Evolutionary conservation across 2,113 vertebrate genomes (phyloP).

Genomic region (Carlito syrichta): DNA sequence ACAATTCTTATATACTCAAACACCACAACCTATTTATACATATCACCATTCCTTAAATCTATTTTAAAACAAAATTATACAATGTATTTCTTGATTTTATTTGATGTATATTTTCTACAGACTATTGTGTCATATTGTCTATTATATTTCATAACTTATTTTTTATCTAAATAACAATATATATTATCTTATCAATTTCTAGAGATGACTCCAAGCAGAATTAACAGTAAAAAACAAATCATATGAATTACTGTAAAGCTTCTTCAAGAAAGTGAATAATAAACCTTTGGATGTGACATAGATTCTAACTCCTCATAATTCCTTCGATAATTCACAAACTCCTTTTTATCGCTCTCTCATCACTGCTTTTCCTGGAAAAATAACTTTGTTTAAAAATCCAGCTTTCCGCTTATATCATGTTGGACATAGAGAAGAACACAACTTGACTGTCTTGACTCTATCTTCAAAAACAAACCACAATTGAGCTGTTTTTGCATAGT

Average conservation of each 20-base stretch:
- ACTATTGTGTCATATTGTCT: background rate
- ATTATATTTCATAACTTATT: background rate
- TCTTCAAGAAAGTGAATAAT: background rate
- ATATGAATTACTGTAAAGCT: background rate
- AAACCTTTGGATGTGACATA: background rate
- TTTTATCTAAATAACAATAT: background rate
- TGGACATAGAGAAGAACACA: background rate
- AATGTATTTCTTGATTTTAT: background rate
- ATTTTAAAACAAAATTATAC: background rate
- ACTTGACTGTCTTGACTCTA: background rate
- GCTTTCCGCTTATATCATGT: background rate
- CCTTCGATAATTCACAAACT: background rate
- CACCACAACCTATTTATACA: background rate
- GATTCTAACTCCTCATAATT: background rate
- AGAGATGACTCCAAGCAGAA: background rate
- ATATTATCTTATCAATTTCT: background rate
- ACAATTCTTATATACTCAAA: background rate
- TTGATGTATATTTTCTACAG: background rate
- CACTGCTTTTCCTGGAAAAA: background rate
- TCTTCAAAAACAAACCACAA: background rate
- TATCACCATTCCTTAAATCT: background rate
- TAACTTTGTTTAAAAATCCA: background rate
- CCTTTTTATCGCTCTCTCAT: background rate
- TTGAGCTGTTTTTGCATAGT: background rate
- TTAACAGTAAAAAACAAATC: background rate